Percentiles rank a stretch among this genome's conserved stretches.
Evolutionary conservation across 2,797 vertebrate genomes (phyloP).

Genomic region (Luscinia megarhynchos): DNA sequence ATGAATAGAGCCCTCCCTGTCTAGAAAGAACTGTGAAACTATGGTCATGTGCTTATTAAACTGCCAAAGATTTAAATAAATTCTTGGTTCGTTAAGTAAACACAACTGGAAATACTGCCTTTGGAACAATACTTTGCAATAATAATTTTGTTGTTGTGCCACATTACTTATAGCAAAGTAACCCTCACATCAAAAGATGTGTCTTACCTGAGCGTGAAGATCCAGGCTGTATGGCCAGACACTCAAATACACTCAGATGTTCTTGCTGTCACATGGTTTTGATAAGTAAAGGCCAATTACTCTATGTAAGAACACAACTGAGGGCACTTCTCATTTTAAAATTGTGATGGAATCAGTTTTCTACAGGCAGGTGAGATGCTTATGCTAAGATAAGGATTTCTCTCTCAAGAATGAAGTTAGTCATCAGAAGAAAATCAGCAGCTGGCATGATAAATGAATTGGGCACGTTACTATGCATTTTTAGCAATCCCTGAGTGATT

Average conservation of each 20-base stretch:
- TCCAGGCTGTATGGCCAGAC: neutral
- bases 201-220: neutral
- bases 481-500: conserved; percentile 40
- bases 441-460: conserved; percentile 40
- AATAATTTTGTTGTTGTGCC: neutral
- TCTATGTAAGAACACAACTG: neutral
- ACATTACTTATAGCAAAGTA: neutral
- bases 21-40: neutral
- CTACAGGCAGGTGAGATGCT: conserved; percentile 9
- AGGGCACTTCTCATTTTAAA: neutral
- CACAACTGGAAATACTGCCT: neutral
- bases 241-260: neutral
- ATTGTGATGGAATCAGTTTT: neutral
- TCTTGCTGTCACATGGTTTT: neutral
- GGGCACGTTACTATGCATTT: conserved; percentile 28
- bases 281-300: neutral
- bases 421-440: conserved; percentile 38
- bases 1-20: neutral
- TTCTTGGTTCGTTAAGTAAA: neutral
- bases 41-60: neutral
- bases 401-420: neutral
- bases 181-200: neutral
- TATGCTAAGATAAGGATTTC: neutral
- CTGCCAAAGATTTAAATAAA: neutral
- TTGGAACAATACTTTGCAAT: neutral